Evolutionary conservation across 35 echinoderm and acorn worm species (phyloP), one percentile per base, ranked within the genome.

Genomic region (Patiria miniata): DNA sequence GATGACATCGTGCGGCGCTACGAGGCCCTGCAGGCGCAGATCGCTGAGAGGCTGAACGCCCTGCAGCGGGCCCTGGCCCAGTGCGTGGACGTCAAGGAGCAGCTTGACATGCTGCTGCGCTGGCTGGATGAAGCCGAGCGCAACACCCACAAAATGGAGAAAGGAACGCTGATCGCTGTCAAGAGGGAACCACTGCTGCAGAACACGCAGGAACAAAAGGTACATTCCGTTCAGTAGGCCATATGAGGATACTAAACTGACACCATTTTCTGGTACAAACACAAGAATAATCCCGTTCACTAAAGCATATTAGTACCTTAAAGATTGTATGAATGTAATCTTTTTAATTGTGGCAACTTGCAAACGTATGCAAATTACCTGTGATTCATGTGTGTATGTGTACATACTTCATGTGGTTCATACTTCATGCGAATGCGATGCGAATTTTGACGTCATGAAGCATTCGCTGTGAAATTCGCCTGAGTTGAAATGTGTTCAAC

Each of bases 171-270:
- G 56, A 86, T 95, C 26, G 87, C 86, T 17, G 68, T 92, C 38
- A 91, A 99, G 83, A 84, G 86, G 77, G 88, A 94, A 38, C 92
- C 96, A 57, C 51, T 99, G 8, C 82, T 99, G 38, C 89, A 94
- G 77, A 99, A 99, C 82, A 78, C 92, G 37, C 96, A 99, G 53
- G 95, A 94, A 39, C 89, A 92, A 37, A 99, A 91, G 96, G 96
- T 99, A 85, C 34, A 76, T 80, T 37, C 3, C 42, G 42, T 47
- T 6, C 4, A 12, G 42, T 47, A 47, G 42, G 12, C n/a, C n/a
- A n/a, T n/a, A 59, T 33, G 81, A 23, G 2, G 9, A 84, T 1
- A 57, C 23, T 19, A 55, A 52, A 33, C 57, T 2, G 5, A 19
- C 15, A 83, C 2, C 42, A 83, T 23, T 55, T 30, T n/a, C n/a